Percentiles rank a stretch among this genome's conserved stretches.
Conservation (phyloP, 2,797 vertebrate species). For the Acanthopagrus latus region DNA sequence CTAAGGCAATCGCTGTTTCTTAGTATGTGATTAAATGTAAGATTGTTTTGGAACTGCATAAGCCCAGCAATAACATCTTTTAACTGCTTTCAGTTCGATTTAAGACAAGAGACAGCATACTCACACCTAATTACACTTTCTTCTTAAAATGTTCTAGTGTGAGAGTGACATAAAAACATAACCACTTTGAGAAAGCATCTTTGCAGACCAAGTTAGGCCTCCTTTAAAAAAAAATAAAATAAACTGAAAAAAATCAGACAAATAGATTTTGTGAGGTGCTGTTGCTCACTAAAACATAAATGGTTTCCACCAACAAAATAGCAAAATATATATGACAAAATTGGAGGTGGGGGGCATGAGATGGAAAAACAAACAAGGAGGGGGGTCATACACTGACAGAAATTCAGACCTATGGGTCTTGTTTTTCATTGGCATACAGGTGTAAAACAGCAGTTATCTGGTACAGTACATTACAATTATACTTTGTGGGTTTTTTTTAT, state of each 20-base stretch:
- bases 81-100: neutral
- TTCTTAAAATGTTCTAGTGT: neutral
- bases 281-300: neutral
- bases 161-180: neutral
- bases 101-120: neutral
- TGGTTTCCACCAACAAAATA: neutral
- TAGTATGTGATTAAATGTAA: neutral
- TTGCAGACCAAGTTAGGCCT: neutral
- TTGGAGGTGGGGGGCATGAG: neutral
- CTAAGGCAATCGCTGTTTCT: neutral
- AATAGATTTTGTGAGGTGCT: neutral
- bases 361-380: constrained; percentile 19
- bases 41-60: neutral
- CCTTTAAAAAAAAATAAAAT: no score
- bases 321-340: neutral
- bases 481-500: no score
- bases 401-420: neutral
- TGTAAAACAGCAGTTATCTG: neutral
- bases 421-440: neutral
- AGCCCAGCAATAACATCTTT: neutral
- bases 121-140: neutral
- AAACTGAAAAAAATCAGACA: no score
- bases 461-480: no score
- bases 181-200: neutral
- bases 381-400: neutral